phyloP scores from a whole-genome alignment of 1,140 invertebrate genomes.

The Oryctes rhinoceros region DNA sequence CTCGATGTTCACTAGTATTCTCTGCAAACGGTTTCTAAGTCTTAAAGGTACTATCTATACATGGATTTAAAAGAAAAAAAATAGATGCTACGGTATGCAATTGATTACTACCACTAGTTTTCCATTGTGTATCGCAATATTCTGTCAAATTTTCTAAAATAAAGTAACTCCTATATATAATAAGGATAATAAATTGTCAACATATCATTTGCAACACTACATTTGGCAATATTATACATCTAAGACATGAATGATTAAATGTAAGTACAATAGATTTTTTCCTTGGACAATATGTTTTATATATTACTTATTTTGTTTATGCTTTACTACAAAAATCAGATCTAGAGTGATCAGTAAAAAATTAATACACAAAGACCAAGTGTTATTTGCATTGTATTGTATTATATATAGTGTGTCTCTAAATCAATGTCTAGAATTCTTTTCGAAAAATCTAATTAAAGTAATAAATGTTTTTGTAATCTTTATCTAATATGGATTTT shows the following conservation, averaged over 20 bases:
- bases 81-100: neutral
- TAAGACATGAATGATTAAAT: neutral
- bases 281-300: neutral
- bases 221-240: slow-evolving; percentile 3
- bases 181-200: slow-evolving; percentile 12
- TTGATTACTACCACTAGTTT: no score
- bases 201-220: slow-evolving; percentile 25
- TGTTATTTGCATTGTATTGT: neutral
- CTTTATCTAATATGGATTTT: neutral
- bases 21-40: neutral
- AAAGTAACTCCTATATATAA: neutral
- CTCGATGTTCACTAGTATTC: slow-evolving; percentile 28
- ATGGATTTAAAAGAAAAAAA: slow-evolving; percentile 5
- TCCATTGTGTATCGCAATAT: neutral
- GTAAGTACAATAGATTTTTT: slow-evolving; percentile 11
- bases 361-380: slow-evolving; percentile 38
- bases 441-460: no score
- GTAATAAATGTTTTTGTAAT: neutral
- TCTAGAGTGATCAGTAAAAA: slow-evolving; percentile 19
- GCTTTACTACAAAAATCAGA: neutral
- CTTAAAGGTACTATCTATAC: neutral
- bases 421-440: no score
- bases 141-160: neutral
- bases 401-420: neutral
- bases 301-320: neutral